Evolutionary conservation across 2,888 invertebrate species (phyloP).

Genomic region (Hermodice carunculata): DNA sequence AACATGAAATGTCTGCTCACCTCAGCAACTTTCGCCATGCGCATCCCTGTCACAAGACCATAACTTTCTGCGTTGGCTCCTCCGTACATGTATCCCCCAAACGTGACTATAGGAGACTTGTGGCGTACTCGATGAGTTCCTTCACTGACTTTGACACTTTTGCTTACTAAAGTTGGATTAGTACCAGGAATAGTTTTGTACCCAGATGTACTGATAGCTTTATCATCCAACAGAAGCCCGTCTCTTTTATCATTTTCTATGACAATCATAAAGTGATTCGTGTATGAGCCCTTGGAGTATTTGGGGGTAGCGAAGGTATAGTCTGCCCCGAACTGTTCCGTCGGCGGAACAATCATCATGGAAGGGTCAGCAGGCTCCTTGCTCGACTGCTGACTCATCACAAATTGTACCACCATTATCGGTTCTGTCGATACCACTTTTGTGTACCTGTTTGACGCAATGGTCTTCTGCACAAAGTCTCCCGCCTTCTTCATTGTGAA

Average conservation of each 20-base stretch:
- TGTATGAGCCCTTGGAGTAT: neutral
- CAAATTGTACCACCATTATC: neutral
- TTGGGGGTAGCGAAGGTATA: neutral
- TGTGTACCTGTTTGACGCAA: neutral
- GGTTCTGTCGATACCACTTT: no score
- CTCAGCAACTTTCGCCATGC: neutral
- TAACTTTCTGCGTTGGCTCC: neutral
- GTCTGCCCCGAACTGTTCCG: neutral
- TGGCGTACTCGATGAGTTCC: neutral
- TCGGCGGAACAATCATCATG: neutral
- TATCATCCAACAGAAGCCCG: neutral
- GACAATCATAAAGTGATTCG: neutral
- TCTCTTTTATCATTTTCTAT: neutral
- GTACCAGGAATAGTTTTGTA: neutral
- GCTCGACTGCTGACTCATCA: neutral
- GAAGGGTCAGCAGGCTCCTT: neutral
- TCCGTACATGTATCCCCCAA: no score
- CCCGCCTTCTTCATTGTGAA: neutral
- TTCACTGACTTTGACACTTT: neutral
- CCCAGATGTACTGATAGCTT: neutral
- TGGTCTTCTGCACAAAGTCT: neutral
- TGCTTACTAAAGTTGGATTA: neutral
- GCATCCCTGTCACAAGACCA: neutral
- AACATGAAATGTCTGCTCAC: no score
- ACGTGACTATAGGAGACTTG: no score